phyloP scores from a whole-genome alignment of 2,113 vertebrate species.

The Mungos mungo region DNA sequence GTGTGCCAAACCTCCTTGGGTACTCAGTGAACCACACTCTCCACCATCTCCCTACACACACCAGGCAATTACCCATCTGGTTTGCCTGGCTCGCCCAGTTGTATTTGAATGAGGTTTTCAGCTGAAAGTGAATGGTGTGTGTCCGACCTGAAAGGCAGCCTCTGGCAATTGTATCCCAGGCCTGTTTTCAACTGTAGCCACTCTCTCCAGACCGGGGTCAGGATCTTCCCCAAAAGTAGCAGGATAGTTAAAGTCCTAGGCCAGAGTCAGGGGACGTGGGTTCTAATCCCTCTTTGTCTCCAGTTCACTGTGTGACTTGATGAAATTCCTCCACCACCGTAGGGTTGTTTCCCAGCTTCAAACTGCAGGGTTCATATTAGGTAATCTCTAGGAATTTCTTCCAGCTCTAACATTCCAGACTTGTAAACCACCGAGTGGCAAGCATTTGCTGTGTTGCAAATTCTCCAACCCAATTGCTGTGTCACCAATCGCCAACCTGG shows the following conservation, averaged over 20 bases:
- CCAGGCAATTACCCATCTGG: conserved; percentile 76
- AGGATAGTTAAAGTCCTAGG: background rate
- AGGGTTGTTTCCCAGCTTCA: background rate
- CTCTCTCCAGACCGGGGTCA: background rate
- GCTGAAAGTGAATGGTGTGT: conserved; percentile 69
- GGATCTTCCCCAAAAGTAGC: background rate
- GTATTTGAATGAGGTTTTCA: conserved; percentile 61
- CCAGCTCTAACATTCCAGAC: conserved; percentile 32
- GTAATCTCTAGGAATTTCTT: conserved; percentile 51
- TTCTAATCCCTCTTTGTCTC: background rate
- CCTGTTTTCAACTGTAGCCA: background rate
- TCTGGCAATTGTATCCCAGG: conserved; percentile 5
- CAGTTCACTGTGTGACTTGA: background rate
- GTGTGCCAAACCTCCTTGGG: conserved; percentile 78
- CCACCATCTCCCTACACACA: conserved; percentile 69
- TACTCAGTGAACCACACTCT: conserved; percentile 78
- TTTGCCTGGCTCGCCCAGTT: conserved; percentile 60
- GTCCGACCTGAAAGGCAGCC: conserved; percentile 63
- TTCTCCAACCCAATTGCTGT: background rate
- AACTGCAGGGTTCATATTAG: background rate
- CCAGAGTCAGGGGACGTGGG: background rate
- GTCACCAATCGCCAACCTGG: background rate
- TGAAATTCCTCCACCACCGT: background rate
- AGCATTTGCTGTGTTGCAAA: background rate
- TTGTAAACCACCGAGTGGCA: conserved; percentile 37